Percentiles rank a stretch among this genome's conserved stretches.
These are phyloP conservation scores for Malurus cyaneus DNA, from an alignment of 2,113 vertebrate genomes.

Conservation along the genomic window DNA sequence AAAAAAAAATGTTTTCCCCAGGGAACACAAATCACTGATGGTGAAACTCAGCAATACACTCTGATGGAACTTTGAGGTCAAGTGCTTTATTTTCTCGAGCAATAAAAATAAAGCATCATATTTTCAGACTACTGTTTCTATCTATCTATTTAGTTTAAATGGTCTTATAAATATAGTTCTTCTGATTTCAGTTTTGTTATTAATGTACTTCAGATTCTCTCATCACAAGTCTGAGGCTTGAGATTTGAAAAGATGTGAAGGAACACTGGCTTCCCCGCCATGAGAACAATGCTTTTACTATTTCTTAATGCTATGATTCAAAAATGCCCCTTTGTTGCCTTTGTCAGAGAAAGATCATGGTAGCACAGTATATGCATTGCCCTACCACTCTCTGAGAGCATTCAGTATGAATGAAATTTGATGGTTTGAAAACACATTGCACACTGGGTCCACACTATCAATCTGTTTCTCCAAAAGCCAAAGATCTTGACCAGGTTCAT, in stretches of 20 bases:
- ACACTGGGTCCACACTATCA: too few species aligned
- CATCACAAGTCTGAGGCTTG: neutral
- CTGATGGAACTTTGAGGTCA: neutral
- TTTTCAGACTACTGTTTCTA: neutral
- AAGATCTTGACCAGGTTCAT: neutral
- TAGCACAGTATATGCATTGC: rapidly evolving
- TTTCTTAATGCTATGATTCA: neutral
- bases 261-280: neutral
- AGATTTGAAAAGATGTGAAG: neutral
- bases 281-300: neutral
- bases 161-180: neutral
- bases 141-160: neutral
- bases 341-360: neutral
- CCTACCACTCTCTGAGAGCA: neutral
- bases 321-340: neutral
- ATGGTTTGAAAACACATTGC: neutral
- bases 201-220: neutral
- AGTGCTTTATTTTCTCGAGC: neutral
- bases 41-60: neutral
- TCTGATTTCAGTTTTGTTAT: neutral
- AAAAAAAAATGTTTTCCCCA: neutral
- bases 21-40: neutral
- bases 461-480: neutral
- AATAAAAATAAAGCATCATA: neutral
- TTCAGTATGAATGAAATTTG: neutral